Evolutionary conservation across 2,797 vertebrate species (phyloP).

Genomic region (Centroberyx gerrardi): DNA sequence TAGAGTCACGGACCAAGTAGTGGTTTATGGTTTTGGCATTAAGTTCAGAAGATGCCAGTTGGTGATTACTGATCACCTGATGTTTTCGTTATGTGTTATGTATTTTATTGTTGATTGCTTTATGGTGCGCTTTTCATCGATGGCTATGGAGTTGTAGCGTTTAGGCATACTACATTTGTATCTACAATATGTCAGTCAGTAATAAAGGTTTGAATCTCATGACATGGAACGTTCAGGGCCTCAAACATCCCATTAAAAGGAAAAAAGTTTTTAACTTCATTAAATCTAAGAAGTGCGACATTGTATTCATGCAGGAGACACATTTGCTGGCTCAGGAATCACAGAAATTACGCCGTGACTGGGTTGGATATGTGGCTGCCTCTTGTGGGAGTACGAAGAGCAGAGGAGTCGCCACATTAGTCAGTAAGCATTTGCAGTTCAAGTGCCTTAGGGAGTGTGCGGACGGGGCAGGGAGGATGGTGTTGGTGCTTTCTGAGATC

Average conservation of each 20-base stretch:
- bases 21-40: no score
- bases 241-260: neutral
- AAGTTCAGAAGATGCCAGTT: no score
- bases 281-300: neutral
- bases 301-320: neutral
- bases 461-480: neutral
- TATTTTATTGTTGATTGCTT: no score
- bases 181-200: slow-evolving; percentile 2
- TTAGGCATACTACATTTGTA: neutral
- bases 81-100: no score
- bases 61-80: no score
- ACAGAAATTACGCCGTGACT: neutral
- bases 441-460: neutral
- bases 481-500: no score
- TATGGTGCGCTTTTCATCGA: no score
- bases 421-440: neutral
- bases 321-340: neutral
- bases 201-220: neutral
- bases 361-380: neutral
- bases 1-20: no score
- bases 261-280: neutral
- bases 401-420: neutral
- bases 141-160: neutral
- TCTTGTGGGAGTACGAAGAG: neutral
- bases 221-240: neutral